A percentile compares a stretch with the other conserved stretches of the same genome.
Conservation (phyloP, 2,113 vertebrate genomes). For the Chitala chitala region DNA sequence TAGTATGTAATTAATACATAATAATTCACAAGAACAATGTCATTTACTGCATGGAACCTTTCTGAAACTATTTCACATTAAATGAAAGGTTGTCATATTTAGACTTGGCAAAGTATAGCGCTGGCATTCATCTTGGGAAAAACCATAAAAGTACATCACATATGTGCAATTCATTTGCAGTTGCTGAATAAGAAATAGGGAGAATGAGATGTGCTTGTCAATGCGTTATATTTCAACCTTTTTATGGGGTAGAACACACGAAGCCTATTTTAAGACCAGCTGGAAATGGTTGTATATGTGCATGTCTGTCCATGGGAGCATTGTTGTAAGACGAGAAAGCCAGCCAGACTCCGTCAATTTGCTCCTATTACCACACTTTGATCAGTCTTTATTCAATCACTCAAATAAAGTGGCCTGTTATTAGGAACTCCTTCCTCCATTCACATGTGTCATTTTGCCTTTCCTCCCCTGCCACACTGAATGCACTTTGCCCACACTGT, state of each 20-base stretch:
- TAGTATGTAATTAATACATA: too few relatives aligned
- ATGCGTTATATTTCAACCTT: too few relatives aligned
- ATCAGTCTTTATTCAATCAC: constrained; percentile 31
- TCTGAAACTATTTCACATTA: too few relatives aligned
- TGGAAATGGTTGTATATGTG: not conserved
- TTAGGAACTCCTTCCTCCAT: constrained; percentile 18
- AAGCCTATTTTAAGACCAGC: not conserved
- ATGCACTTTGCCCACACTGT: constrained; percentile 33
- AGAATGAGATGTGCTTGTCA: too few relatives aligned
- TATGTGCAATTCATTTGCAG: too few relatives aligned
- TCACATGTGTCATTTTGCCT: not conserved
- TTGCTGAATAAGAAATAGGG: too few relatives aligned
- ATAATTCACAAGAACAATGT: too few relatives aligned
- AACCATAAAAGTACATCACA: too few relatives aligned
- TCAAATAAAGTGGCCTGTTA: constrained; percentile 34
- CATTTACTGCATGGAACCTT: too few relatives aligned
- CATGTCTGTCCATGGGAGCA: not conserved
- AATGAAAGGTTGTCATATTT: too few relatives aligned
- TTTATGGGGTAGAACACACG: not conserved
- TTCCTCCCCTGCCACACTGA: constrained; percentile 34
- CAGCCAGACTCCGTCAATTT: not conserved
- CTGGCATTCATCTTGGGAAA: too few relatives aligned
- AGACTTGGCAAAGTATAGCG: too few relatives aligned
- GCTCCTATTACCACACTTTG: not conserved
- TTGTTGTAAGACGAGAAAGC: not conserved